A percentile compares a stretch with the other conserved stretches of the same genome.
phyloP scores from a whole-genome alignment of 2,888 invertebrate genomes.

The Rhamphomyia laevipes region DNA sequence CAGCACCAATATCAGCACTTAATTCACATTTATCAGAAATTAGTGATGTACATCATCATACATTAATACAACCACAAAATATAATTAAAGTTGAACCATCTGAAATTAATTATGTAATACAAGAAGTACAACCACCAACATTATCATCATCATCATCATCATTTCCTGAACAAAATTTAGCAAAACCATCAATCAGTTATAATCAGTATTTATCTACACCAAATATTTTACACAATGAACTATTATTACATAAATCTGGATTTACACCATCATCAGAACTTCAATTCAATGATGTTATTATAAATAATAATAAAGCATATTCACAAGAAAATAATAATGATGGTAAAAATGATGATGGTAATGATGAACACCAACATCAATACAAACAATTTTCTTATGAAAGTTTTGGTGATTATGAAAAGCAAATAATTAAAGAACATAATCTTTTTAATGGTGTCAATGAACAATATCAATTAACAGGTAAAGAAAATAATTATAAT shows the following conservation, averaged over 20 bases:
- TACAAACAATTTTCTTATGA: not conserved
- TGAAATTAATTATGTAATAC: slow-evolving; percentile 11
- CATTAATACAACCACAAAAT: not conserved
- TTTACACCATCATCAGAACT: too few relatives aligned
- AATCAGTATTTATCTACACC: not conserved
- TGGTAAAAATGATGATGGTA: not conserved
- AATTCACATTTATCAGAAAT: not conserved
- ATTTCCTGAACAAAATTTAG: not conserved
- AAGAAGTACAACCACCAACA: slow-evolving; percentile 2
- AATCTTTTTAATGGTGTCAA: too few relatives aligned
- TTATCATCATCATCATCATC: not conserved
- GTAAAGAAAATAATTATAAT: not conserved
- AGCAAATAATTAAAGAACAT: too few relatives aligned
- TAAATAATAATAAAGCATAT: too few relatives aligned
- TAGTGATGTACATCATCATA: slow-evolving; percentile 1
- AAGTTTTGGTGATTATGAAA: not conserved
- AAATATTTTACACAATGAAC: not conserved
- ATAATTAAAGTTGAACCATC: slow-evolving; percentile 5
- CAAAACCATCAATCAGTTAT: not conserved
- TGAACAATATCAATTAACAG: slow-evolving; percentile 2
- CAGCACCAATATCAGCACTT: not conserved
- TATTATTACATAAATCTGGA: too few relatives aligned
- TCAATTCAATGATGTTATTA: too few relatives aligned
- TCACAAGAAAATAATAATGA: not conserved
- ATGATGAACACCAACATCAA: not conserved